These are phyloP conservation scores for Seriola aureovittata DNA, from an alignment of 2,113 vertebrate species.

Conservation along the genomic window DNA sequence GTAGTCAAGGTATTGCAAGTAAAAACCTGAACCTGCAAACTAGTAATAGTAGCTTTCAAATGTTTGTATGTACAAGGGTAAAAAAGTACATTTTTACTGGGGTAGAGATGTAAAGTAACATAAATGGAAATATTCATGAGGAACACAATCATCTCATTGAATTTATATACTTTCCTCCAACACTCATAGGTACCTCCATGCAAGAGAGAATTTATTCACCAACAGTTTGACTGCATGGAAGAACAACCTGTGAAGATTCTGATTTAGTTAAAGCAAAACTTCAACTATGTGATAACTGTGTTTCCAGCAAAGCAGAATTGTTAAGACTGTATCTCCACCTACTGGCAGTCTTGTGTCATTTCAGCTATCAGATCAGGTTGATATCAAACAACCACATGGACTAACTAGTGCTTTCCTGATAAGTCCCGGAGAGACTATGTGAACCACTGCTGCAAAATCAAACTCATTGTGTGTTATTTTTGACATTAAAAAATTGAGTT, in stretches of 20 bases:
- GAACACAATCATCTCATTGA: too few relatives aligned
- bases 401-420: background rate
- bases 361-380: background rate
- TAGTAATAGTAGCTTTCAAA: background rate
- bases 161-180: too few relatives aligned
- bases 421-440: too few relatives aligned
- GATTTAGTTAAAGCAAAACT: background rate
- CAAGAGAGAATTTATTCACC: background rate
- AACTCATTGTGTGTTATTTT: too few relatives aligned
- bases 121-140: too few relatives aligned
- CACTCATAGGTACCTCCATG: background rate
- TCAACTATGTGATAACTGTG: background rate
- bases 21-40: background rate
- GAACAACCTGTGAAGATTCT: background rate
- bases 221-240: background rate
- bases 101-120: background rate
- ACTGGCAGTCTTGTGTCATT: constrained; percentile 12
- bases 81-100: background rate
- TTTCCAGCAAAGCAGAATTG: background rate
- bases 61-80: too few relatives aligned
- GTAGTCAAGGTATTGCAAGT: background rate
- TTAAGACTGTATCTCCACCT: constrained; percentile 56
- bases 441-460: background rate
- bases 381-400: background rate
- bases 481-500: too few relatives aligned